Evolutionary conservation across 2,797 vertebrate species (phyloP).

Genomic region (Pteropus rufus): DNA sequence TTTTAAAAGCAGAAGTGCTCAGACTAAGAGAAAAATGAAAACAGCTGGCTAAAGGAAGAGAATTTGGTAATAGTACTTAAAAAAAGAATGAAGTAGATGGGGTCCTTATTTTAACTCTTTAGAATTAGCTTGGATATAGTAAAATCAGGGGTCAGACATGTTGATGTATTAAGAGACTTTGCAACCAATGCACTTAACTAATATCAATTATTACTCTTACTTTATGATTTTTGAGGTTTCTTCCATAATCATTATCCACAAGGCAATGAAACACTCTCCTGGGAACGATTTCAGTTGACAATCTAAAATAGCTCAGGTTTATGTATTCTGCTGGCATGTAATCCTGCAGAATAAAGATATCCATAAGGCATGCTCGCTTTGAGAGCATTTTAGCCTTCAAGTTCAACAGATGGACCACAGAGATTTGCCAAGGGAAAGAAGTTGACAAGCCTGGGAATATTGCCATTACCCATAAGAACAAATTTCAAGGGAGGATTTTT

Average conservation of each 20-base stretch:
- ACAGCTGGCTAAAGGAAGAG: neutral
- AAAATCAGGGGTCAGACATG: neutral
- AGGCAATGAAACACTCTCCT: neutral
- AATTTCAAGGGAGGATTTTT: neutral
- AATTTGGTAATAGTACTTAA: neutral
- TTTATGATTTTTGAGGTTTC: neutral
- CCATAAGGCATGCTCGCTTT: neutral
- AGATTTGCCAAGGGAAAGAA: neutral
- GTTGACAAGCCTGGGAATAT: neutral
- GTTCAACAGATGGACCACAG: neutral
- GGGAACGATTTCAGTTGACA: neutral
- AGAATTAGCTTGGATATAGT: neutral
- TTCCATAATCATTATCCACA: neutral
- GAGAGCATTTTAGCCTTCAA: conserved; percentile 32
- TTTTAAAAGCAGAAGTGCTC: neutral
- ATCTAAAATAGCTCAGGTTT: neutral
- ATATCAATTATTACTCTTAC: neutral
- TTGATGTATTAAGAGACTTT: neutral
- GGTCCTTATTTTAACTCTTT: neutral
- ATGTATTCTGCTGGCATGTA: neutral
- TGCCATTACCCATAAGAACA: neutral
- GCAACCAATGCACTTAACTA: neutral
- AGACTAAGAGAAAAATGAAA: neutral
- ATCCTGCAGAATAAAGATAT: neutral
- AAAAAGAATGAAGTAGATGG: neutral